Evolutionary conservation across 2,113 vertebrate species (phyloP), one percentile per base, ranked within the genome.

Genomic region (Otus sunia): DNA sequence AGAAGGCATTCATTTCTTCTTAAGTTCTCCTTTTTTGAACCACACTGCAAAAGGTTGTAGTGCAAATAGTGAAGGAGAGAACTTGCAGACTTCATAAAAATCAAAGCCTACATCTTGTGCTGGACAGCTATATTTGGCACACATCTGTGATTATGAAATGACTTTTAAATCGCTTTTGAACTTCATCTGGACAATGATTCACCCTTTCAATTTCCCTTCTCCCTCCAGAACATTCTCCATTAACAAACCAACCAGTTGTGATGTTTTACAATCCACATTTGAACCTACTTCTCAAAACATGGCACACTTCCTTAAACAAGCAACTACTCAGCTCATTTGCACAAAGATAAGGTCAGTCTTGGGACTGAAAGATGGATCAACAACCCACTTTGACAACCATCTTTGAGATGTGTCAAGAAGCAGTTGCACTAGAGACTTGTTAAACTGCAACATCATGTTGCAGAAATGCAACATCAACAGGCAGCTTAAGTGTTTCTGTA

Each of bases 111-210:
- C 66, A 92, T 82, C 79, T 96, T 91, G 72, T 63, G 49, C 43
- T 84, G 79, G 37, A 18, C 3, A 5, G 34, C 16, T 60, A 71
- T 96, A 94, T 86, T 92, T 93, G 58, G 53, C 27, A 56, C 92
- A 88, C 67, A 74, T 60, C 21, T 60, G 37, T 29, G 72, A 76
- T 97, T 97, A 92, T 62, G 89, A 95, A 98, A 96, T 68, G 4
- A 41, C 56, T 87, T 95, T 94, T 45, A 91, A 84, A 78, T 90
- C 58, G 34, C 63, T 96, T 92, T 94, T 82, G 90, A 95, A 88
- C 75, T 81, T 92, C 63, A 50, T 93, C n/a, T 79, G 75, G 43
- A 68, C 91, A 74, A 68, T 77, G 56, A 88, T 94, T 88, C 76
- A 90, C 78, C 63, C 30, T 92, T 95, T 95, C 5, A 32, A 67